Percentiles rank a stretch among this genome's conserved stretches.
phyloP scores from a whole-genome alignment of 35 echinoderm and acorn worm species.

The Amphiura filiformis region DNA sequence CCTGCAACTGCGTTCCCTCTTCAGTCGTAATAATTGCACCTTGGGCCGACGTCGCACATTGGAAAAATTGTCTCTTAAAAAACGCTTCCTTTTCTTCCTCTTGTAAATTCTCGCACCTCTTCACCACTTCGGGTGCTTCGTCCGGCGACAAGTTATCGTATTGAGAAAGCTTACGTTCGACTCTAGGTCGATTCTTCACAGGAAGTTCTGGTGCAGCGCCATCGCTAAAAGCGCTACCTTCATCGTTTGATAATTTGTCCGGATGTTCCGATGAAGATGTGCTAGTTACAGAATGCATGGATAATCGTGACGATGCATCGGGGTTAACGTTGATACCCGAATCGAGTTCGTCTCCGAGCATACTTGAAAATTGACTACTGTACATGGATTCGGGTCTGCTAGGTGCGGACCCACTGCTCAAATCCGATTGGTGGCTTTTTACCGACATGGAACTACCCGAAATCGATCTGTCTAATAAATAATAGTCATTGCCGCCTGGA shows the following conservation, averaged over 20 bases:
- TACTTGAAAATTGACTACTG: conserved; percentile 64
- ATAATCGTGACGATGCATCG: conserved; percentile 55
- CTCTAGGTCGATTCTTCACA: conserved; percentile 35
- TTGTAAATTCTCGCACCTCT: conserved; percentile 47
- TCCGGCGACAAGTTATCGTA: conserved; percentile 74
- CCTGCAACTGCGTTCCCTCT: background rate
- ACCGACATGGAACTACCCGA: conserved; percentile 69
- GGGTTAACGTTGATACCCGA: conserved; percentile 12
- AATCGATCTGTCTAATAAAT: conserved; percentile 55
- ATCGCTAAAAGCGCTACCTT: conserved; percentile 19
- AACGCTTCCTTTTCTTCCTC: conserved; percentile 3
- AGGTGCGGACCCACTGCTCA: conserved; percentile 53
- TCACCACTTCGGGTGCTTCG: conserved; percentile 41
- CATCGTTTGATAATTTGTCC: conserved; percentile 22
- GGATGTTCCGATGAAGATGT: conserved; percentile 16
- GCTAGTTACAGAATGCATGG: conserved; percentile 40
- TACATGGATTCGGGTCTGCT: conserved; percentile 63
- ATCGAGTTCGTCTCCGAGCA: conserved; percentile 43
- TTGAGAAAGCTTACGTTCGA: conserved; percentile 59
- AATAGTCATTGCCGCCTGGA: background rate
- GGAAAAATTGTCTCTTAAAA: background rate
- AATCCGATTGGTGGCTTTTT: conserved; percentile 71
- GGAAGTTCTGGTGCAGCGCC: conserved; percentile 59
- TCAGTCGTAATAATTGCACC: background rate
- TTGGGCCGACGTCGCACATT: background rate